A percentile compares a stretch with the other conserved stretches of the same genome.
Conservation (phyloP, 2,797 vertebrate species). For the Enteromius afrohamiltoni region DNA sequence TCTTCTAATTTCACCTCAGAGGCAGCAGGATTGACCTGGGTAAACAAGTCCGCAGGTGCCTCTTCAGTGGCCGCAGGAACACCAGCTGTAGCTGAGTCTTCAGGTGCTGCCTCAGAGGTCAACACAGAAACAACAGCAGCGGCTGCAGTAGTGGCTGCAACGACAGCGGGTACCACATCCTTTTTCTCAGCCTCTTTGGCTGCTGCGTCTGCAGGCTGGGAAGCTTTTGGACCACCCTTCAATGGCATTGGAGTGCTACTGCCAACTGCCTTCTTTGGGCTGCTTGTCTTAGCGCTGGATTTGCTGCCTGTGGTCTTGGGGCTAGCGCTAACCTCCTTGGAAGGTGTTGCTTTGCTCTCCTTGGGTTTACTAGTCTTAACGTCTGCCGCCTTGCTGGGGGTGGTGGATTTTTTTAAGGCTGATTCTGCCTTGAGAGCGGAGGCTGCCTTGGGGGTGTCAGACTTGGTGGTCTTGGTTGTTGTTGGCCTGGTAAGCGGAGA, state of each 20-base stretch:
- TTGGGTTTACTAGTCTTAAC: slow-evolving; percentile 73
- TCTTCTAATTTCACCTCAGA: slow-evolving; percentile 56
- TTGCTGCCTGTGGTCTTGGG: slow-evolving; percentile 69
- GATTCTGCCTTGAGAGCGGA: slow-evolving; percentile 66
- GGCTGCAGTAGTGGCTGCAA: slow-evolving; percentile 43
- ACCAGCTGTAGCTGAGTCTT: slow-evolving; percentile 8
- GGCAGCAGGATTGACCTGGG: slow-evolving; percentile 24
- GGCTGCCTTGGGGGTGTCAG: slow-evolving; percentile 72
- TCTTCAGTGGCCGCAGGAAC: slow-evolving; percentile 1
- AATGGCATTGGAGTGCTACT: slow-evolving; percentile 79
- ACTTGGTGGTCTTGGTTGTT: slow-evolving; percentile 72
- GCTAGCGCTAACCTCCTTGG: slow-evolving; percentile 63
- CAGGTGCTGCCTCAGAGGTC: slow-evolving; percentile 6
- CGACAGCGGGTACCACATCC: slow-evolving; percentile 53
- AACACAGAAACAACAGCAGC: background rate
- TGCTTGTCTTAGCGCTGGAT: slow-evolving; percentile 68
- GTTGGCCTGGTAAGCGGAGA: slow-evolving; percentile 71
- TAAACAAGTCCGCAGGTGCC: slow-evolving; percentile 33
- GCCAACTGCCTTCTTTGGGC: slow-evolving; percentile 78
- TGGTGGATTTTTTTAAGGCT: slow-evolving; percentile 69
- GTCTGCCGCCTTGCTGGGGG: slow-evolving; percentile 67
- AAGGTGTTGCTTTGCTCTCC: slow-evolving; percentile 67
- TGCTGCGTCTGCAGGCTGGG: slow-evolving; percentile 50
- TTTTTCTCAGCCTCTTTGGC: slow-evolving; percentile 56
- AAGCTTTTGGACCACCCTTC: slow-evolving; percentile 75